A percentile compares a stretch with the other conserved stretches of the same genome.
Conservation (phyloP, 1,140 invertebrate genomes). For the Sminthurides bifidus region DNA sequence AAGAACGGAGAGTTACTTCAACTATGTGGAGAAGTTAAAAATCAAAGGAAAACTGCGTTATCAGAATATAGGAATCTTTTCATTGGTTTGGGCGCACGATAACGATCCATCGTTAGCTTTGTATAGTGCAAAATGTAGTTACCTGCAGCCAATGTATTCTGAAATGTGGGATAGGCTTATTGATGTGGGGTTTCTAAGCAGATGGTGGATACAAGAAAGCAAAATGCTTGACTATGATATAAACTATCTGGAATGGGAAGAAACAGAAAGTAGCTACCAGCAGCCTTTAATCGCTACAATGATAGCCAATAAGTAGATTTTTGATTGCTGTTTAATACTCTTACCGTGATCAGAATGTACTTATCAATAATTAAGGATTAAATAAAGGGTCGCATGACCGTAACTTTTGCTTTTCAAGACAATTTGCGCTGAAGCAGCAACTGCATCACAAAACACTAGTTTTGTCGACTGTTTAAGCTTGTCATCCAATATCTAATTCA, state of each 20-base stretch:
- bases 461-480: not conserved
- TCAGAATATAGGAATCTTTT: slow-evolving; percentile 54
- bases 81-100: slow-evolving; percentile 61
- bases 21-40: slow-evolving; percentile 47
- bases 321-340: too few relatives aligned
- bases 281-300: not conserved
- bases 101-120: slow-evolving; percentile 50
- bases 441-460: not conserved
- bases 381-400: too few relatives aligned
- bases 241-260: slow-evolving; percentile 45
- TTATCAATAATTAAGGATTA: too few relatives aligned
- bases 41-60: slow-evolving; percentile 54
- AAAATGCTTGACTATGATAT: slow-evolving; percentile 68
- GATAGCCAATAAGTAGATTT: not conserved
- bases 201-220: slow-evolving; percentile 56
- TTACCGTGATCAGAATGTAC: too few relatives aligned
- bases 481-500: not conserved
- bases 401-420: not conserved
- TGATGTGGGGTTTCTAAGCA: slow-evolving; percentile 63
- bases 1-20: slow-evolving; percentile 49
- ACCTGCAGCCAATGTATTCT: slow-evolving; percentile 48
- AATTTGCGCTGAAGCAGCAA: not conserved
- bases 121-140: slow-evolving; percentile 59
- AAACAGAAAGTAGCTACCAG: not conserved
- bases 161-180: slow-evolving; percentile 52